Percentiles rank a stretch among this genome's conserved stretches.
Conservation (phyloP, 2,113 vertebrate species). For the western clawed frog (Xenopus tropicalis) region DNA sequence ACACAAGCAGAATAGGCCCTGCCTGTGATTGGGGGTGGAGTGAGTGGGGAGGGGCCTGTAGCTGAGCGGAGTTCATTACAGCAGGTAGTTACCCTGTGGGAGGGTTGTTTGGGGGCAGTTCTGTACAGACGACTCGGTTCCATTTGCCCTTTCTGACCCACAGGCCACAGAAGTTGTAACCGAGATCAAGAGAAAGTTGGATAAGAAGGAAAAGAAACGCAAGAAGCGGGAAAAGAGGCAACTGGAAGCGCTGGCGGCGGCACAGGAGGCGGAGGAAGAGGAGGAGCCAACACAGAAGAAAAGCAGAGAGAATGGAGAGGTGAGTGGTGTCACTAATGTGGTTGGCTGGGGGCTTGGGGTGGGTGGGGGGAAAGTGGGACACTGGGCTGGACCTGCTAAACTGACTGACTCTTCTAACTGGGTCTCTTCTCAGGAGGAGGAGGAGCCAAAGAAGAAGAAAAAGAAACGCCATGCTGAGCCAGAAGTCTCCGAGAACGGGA, state of each 20-base stretch:
- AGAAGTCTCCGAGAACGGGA: constrained; percentile 15
- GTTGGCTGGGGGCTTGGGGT: no score
- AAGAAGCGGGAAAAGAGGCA: constrained; percentile 76
- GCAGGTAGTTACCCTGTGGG: no score
- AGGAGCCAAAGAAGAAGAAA: not conserved
- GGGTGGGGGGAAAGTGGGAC: not conserved
- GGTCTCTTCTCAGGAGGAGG: not conserved
- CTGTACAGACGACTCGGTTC: no score
- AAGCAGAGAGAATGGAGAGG: constrained; percentile 54
- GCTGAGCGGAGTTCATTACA: no score
- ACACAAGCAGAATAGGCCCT: no score
- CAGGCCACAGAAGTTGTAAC: constrained; percentile 78
- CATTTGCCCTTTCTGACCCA: no score
- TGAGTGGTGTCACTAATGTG: not conserved
- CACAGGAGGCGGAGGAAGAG: constrained; percentile 44
- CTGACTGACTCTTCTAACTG: not conserved
- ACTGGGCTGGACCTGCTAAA: no score
- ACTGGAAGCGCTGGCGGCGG: constrained; percentile 60
- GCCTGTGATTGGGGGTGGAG: not conserved
- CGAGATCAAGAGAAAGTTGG: constrained; percentile 76
- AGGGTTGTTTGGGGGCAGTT: no score
- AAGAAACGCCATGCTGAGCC: constrained; percentile 16
- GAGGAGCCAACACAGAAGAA: constrained; percentile 50
- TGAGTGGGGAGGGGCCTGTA: not conserved
- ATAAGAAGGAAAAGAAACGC: constrained; percentile 86